Evolutionary conservation across 2,113 vertebrate genomes (phyloP), one percentile per base, ranked within the genome.

Genomic region (Psettodes erumei): DNA sequence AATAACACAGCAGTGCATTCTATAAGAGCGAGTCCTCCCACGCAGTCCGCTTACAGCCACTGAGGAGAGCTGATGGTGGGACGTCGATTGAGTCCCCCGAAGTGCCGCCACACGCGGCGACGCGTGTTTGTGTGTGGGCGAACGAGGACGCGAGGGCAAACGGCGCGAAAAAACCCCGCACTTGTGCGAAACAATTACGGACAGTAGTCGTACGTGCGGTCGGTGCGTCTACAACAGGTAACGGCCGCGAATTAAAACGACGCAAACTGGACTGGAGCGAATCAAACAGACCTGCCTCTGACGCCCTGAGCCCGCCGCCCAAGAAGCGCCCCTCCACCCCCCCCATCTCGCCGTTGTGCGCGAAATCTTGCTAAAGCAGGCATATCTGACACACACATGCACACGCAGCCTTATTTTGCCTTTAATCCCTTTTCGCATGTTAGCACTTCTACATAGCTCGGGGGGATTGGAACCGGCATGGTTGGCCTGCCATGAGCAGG

Each of bases 1-100:
- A 90, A 90, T 93, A 93, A 93, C 87, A 80, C 81, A 86, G 85
- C 71, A 63, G 84, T 82, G 76, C 60, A 67, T 91, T 91, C 83
- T 87, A 79, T 85, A 80, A 80, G 79, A 82, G 79, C 69, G 19
- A 40, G 83, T 84, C 89, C 86, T 88, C 87, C 90, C 87, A 89
- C 88, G 68, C 86, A 77, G 79, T 58, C 68, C 45, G 68, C 83
- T 86, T 81, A 54, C 66, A 73, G 77, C 81, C 74, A 43, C 83
- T 63, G 70, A 89, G 86, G 78, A 85, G 76, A 80, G 79, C 79
- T 15, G 54, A 67, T 75, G 86, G 48, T 76, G 53, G 75, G 78
- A 64, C 77, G 83, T 85, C 82, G 80, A 90, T 91, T 60, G 67
- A 88, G 85, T 88, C 86, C 78, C 89, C 70, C 64, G 72, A 65